Evolutionary conservation across 1,140 invertebrate genomes (phyloP).

Genomic region (Drosophila punjabiensis): DNA sequence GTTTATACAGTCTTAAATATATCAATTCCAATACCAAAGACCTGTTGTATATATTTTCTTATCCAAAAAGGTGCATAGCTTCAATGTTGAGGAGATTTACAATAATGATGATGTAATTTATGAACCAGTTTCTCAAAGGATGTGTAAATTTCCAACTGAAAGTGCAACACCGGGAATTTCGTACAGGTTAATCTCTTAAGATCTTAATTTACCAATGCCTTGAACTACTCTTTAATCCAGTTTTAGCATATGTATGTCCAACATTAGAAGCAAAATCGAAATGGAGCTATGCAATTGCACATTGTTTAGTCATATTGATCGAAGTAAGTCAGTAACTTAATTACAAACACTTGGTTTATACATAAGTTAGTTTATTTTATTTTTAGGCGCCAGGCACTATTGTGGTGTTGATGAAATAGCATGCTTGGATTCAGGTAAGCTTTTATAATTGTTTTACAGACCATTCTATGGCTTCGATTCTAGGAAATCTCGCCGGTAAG

Average conservation of each 20-base stretch:
- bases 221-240: slow-evolving; percentile 11
- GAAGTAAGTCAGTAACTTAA: slow-evolving; percentile 19
- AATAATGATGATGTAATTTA: slow-evolving; percentile 52
- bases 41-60: too few species aligned
- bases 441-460: background rate
- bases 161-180: slow-evolving; percentile 14
- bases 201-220: fast-evolving
- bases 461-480: background rate
- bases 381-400: slow-evolving; percentile 24
- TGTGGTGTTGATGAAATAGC: slow-evolving; percentile 46
- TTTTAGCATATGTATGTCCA: slow-evolving; percentile 71
- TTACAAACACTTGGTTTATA: background rate
- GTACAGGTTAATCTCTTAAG: slow-evolving; percentile 47
- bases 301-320: slow-evolving; percentile 34
- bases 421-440: slow-evolving; percentile 49
- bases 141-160: slow-evolving; percentile 65
- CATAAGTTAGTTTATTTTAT: too few species aligned
- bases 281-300: slow-evolving; percentile 61
- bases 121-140: slow-evolving; percentile 55
- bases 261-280: slow-evolving; percentile 58
- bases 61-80: slow-evolving; percentile 31
- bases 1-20: background rate
- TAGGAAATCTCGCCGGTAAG: slow-evolving; percentile 35
- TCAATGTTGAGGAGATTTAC: slow-evolving; percentile 64
- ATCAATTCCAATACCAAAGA: background rate